phyloP scores from a whole-genome alignment of 1,140 invertebrate genomes.

The Drosophila trapezifrons region DNA sequence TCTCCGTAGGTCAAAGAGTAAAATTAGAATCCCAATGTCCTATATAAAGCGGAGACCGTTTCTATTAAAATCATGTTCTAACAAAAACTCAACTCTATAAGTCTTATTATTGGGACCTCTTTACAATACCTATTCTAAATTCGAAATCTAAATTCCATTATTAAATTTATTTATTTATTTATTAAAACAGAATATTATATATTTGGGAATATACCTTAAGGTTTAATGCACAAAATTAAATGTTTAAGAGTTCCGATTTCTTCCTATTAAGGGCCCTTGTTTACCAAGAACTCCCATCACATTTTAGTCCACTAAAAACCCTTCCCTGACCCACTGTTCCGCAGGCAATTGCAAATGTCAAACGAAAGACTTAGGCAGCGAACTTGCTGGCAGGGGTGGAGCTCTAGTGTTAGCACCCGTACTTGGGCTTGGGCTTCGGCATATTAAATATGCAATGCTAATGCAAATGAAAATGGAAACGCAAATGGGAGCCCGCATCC shows the following conservation, averaged over 20 bases:
- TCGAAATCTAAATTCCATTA: no score
- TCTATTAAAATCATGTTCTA: no score
- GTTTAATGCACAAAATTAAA: background rate
- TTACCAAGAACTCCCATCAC: background rate
- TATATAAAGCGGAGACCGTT: no score
- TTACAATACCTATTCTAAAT: no score
- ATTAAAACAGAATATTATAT: background rate
- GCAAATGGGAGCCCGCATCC: constrained; percentile 55
- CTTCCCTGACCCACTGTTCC: constrained; percentile 26
- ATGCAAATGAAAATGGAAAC: constrained; percentile 69
- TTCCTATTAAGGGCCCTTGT: no score
- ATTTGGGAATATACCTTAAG: background rate
- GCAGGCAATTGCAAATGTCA: constrained; percentile 67
- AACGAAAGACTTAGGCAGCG: constrained; percentile 78
- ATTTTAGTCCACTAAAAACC: background rate
- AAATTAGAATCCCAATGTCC: no score
- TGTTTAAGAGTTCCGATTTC: background rate
- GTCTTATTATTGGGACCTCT: no score
- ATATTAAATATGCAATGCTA: constrained; percentile 77
- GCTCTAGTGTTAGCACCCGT: constrained; percentile 7
- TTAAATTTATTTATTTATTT: background rate
- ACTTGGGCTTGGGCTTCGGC: constrained; percentile 24
- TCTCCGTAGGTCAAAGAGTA: no score
- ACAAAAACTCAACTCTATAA: no score
- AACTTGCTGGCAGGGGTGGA: constrained; percentile 56